Base-by-base conservation (phyloP, 2,113 vertebrate species). In the Coregonus clupeaformis region DNA sequence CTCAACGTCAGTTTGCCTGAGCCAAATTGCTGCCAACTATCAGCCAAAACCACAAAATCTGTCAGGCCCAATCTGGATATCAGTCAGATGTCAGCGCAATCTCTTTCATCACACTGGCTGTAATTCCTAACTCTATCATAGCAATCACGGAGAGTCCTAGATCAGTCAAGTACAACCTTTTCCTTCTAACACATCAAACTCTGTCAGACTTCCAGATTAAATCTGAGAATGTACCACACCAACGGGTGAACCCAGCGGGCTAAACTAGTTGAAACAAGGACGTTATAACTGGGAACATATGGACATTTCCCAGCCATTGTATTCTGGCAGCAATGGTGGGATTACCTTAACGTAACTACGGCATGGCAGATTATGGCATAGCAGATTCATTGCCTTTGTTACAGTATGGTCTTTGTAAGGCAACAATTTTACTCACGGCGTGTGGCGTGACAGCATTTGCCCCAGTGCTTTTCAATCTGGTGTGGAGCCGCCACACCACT, bases 161-260 rank as follows among this genome's bases (percentile, higher is more conserved):
- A 88, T 91, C 85, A 87, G 81, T 89, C 88, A 89, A 77, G 81
- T 77, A 88, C 82, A 29, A 84, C 87, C 84, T 85, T 90, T 75
- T 82, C 57, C 81, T 90, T 90, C 79, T 84, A 80, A 86, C 83
- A 91, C 83, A 92, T 90, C 85, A 90, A 91, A 89, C 82, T 60
- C 6, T 79, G 80, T 69, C 89, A 80, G 82, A 89, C 77, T 89
- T 30, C 29, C 29, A 68, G 36, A 68, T 12, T 12, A 25, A 47
- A 22, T 47, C 11, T 5, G 6, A 47, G 36, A 20, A 47, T 68
- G 25, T 45, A 68, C 42, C 67, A n/a, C 12, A 68, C n/a, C 20
- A 9, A 68, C 9, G 32, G 36, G 36, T 71, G 79, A 83, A 80
- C 13, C 13, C 47, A 16, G 47, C 47, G 4, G 42, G 2, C 42